These are phyloP conservation scores for Caenorhabditis sulstoni DNA, from an alignment of 2,888 invertebrate species.

Conservation along the genomic window DNA sequence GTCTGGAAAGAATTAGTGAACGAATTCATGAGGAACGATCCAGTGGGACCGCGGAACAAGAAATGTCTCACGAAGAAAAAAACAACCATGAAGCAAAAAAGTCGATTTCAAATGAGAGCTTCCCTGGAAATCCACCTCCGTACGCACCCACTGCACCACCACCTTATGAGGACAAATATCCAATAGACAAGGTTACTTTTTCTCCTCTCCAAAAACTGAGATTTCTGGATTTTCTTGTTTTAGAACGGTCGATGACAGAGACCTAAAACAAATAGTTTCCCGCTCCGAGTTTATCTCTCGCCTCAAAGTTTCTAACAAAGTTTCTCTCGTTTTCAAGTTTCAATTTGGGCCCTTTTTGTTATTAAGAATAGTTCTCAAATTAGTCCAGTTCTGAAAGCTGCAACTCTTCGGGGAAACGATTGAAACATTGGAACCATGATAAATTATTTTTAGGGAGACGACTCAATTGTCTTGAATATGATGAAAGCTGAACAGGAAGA, in stretches of 20 bases:
- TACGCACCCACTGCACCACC: constrained; percentile 73
- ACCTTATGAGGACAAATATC: constrained; percentile 70
- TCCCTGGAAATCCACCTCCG: constrained; percentile 69
- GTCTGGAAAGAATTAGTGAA: constrained; percentile 79
- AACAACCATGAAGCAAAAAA: constrained; percentile 15
- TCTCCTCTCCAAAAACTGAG: too few relatives aligned
- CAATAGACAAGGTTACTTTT: constrained; percentile 68
- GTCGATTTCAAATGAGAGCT: neutral
- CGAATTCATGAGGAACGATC: constrained; percentile 78
- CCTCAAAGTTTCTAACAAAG: too few relatives aligned
- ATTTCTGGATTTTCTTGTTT: too few relatives aligned
- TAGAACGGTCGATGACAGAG: too few relatives aligned
- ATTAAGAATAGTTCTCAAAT: too few relatives aligned
- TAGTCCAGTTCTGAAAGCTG: too few relatives aligned
- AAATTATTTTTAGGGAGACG: constrained; percentile 61
- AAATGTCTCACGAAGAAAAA: constrained; percentile 1
- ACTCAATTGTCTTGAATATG: constrained; percentile 64
- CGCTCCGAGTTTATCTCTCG: too few relatives aligned
- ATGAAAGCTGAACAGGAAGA: constrained; percentile 67
- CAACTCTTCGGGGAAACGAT: too few relatives aligned
- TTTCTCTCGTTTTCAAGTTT: too few relatives aligned
- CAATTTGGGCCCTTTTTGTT: too few relatives aligned
- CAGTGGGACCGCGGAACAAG: constrained; percentile 40
- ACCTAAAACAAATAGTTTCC: too few relatives aligned
- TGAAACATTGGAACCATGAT: too few relatives aligned